Conservation (phyloP, 23 tunicate species). For the Botrylloides violaceus region DNA sequence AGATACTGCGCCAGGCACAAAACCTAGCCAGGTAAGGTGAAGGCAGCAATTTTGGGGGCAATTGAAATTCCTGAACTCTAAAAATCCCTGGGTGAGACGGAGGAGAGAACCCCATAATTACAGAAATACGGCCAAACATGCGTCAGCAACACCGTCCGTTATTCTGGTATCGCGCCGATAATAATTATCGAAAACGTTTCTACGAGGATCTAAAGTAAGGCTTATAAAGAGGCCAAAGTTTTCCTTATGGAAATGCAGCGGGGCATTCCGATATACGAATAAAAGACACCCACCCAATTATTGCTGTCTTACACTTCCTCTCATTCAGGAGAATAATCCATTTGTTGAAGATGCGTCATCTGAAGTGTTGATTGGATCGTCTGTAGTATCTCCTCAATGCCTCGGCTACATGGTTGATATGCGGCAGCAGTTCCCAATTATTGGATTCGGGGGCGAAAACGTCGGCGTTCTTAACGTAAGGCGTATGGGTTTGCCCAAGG, state of each 20-base stretch:
- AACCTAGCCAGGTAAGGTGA: constrained; percentile 1
- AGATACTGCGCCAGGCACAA: neutral
- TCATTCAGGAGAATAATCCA: constrained; percentile 14
- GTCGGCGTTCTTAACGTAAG: constrained; percentile 20
- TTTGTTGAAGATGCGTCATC: neutral
- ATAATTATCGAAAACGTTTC: too few species aligned
- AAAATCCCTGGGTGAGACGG: too few species aligned
- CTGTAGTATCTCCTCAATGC: constrained; percentile 27
- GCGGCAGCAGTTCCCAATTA: constrained; percentile 13
- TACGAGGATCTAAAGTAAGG: too few species aligned
- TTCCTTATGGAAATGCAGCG: neutral
- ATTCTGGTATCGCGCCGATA: neutral
- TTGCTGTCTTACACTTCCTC: neutral
- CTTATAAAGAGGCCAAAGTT: too few species aligned
- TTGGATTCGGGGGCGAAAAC: constrained; percentile 17
- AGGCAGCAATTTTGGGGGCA: too few species aligned
- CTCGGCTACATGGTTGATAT: constrained; percentile 16
- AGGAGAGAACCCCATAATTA: too few species aligned
- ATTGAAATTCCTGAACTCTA: too few species aligned
- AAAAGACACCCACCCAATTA: neutral
- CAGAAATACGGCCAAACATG: too few species aligned
- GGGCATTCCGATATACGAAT: neutral
- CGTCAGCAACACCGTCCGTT: too few species aligned
- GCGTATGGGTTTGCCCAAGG: too few species aligned
- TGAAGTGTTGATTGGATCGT: constrained; percentile 23